Conservation (phyloP, 2,888 invertebrate genomes). For the Lasioglossum zephyrum region DNA sequence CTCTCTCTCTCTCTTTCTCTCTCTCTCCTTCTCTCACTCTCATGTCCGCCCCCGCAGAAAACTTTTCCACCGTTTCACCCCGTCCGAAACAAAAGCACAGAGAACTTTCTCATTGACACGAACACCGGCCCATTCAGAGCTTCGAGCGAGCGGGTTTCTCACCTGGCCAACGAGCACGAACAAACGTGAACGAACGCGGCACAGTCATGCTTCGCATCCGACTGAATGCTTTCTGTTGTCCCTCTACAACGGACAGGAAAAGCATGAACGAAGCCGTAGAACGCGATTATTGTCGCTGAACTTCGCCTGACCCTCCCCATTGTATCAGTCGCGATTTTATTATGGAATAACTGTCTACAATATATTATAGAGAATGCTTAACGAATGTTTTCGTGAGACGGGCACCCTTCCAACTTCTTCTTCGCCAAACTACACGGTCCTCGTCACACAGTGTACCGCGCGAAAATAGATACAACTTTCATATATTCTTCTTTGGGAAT, state of each 20-base stretch:
- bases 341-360: too few relatives aligned
- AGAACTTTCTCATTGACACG: conserved; percentile 58
- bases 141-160: conserved; percentile 18
- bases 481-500: too few relatives aligned
- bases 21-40: not conserved
- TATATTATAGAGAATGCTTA: too few relatives aligned
- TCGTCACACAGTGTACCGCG: too few relatives aligned
- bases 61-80: not conserved
- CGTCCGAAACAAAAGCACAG: not conserved
- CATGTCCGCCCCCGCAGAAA: not conserved
- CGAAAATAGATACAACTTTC: too few relatives aligned
- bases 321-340: not conserved
- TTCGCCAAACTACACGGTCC: too few relatives aligned
- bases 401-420: too few relatives aligned
- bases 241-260: not conserved
- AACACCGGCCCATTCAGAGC: conserved; percentile 57
- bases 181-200: not conserved
- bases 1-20: not conserved
- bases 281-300: not conserved
- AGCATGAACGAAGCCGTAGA: not conserved
- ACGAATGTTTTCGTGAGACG: not conserved
- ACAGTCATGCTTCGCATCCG: not conserved
- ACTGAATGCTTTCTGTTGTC: not conserved
- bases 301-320: not conserved
- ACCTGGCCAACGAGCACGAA: not conserved